Evolutionary conservation across 1,140 invertebrate genomes (phyloP).

Genomic region (Papilio aristodemus): DNA sequence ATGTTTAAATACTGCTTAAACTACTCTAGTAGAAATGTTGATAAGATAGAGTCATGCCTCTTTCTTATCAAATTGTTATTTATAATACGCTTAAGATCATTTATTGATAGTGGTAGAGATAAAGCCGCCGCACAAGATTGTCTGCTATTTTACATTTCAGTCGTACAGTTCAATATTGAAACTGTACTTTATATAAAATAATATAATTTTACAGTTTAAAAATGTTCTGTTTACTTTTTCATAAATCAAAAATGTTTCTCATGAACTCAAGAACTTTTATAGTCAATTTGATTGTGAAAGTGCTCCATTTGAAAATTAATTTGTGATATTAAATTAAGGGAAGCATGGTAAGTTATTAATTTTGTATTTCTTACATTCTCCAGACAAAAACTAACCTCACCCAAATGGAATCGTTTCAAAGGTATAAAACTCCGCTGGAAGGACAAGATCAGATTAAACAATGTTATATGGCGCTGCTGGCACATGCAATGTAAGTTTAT

Average conservation of each 20-base stretch:
- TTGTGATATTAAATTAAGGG: constrained; percentile 56
- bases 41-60: constrained; percentile 71
- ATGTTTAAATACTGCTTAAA: constrained; percentile 31
- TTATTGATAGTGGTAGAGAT: constrained; percentile 71
- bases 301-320: constrained; percentile 53
- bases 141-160: constrained; percentile 47
- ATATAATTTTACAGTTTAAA: constrained; percentile 45
- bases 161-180: constrained; percentile 54
- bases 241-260: constrained; percentile 62
- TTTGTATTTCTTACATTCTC: constrained; percentile 76
- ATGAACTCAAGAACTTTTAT: constrained; percentile 60
- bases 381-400: constrained; percentile 98
- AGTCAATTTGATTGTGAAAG: constrained; percentile 55
- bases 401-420: constrained; percentile 99
- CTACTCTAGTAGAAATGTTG: constrained; percentile 50
- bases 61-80: constrained; percentile 75
- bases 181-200: constrained; percentile 53
- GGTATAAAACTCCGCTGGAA: constrained; percentile 98
- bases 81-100: constrained; percentile 75
- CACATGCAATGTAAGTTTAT: constrained; percentile 98
- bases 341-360: constrained; percentile 62
- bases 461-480: constrained; percentile 99
- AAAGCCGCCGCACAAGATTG: constrained; percentile 56
- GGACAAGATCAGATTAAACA: constrained; percentile 99
- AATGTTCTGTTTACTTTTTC: constrained; percentile 52